Conservation (phyloP, 2,113 vertebrate species). For the Silurus meridionalis region DNA sequence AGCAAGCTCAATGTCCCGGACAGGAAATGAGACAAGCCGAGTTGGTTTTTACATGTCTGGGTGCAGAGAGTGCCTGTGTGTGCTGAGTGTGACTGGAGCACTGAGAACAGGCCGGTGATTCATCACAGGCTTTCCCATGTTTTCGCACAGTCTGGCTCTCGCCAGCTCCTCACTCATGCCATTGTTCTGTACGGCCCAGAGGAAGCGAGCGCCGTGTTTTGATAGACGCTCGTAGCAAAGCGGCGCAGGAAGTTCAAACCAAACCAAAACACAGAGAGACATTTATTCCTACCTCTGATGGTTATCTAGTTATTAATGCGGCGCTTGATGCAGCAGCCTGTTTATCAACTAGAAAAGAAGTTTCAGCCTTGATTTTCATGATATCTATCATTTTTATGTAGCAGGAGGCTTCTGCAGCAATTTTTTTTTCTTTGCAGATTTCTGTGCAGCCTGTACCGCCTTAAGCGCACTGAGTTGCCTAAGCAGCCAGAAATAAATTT, state of each 20-base stretch:
- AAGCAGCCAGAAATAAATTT: not conserved
- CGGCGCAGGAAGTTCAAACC: not conserved
- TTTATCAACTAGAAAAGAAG: not conserved
- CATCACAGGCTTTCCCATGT: slow-evolving; percentile 35
- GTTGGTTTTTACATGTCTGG: slow-evolving; percentile 28
- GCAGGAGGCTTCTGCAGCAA: not conserved
- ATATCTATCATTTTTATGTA: not conserved
- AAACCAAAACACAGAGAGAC: not conserved
- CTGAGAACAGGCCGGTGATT: slow-evolving; percentile 31
- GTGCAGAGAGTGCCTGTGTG: slow-evolving; percentile 1
- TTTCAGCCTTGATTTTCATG: not conserved
- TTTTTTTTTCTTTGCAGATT: not conserved
- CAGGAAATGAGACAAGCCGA: slow-evolving; percentile 35
- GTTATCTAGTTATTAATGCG: slow-evolving; percentile 12
- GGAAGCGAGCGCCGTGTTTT: slow-evolving; percentile 10
- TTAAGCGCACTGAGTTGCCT: not conserved
- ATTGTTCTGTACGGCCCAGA: slow-evolving; percentile 19
- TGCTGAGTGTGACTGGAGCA: slow-evolving; percentile 29
- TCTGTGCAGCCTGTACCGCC: not conserved
- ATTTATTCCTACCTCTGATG: not conserved
- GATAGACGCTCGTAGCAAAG: slow-evolving; percentile 11
- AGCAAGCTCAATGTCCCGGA: not conserved
- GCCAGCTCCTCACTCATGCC: slow-evolving; percentile 21
- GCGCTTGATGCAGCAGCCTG: not conserved
- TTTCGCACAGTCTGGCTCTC: slow-evolving; percentile 28